Conservation (phyloP, 2,113 vertebrate species). For the Menidia beryllina region DNA sequence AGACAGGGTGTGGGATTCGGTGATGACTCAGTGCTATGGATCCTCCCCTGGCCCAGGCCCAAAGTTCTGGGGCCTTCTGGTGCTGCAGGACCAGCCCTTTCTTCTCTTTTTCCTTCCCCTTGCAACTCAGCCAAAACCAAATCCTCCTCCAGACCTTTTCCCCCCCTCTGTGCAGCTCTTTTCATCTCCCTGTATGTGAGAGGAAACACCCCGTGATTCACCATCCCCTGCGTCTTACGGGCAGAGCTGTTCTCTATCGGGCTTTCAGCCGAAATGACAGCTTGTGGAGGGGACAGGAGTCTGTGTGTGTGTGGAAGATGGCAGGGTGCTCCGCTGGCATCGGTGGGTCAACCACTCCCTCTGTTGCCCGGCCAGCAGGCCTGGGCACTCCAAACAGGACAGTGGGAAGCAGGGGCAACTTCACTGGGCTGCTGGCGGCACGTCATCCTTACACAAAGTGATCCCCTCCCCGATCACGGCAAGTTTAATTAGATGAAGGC, state of each 20-base stretch:
- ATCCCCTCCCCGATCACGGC: slow-evolving; percentile 1
- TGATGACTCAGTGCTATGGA: slow-evolving; percentile 73
- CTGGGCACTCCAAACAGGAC: slow-evolving; percentile 47
- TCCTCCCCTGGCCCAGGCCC: slow-evolving; percentile 62
- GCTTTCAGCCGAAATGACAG: slow-evolving; percentile 33
- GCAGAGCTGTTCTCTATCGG: slow-evolving; percentile 29
- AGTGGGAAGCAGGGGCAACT: slow-evolving; percentile 37
- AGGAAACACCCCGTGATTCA: slow-evolving; percentile 78
- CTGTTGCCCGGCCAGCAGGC: slow-evolving; percentile 55
- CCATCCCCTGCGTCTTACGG: slow-evolving; percentile 32
- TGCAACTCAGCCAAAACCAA: slow-evolving; percentile 16
- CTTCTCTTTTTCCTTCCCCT: slow-evolving; percentile 11
- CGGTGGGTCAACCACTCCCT: slow-evolving; percentile 61
- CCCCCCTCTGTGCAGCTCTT: slow-evolving; percentile 23
- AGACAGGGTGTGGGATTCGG: slow-evolving; percentile 56
- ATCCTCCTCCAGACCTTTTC: slow-evolving; percentile 34
- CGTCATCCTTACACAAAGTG: slow-evolving; percentile 20
- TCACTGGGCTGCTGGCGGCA: slow-evolving; percentile 25
- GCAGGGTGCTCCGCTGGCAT: slow-evolving; percentile 35
- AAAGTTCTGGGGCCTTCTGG: slow-evolving; percentile 34
- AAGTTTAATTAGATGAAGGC: slow-evolving; percentile 3
- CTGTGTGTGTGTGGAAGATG: slow-evolving; percentile 7
- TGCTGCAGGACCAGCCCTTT: slow-evolving; percentile 43
- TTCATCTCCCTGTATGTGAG: slow-evolving; percentile 23
- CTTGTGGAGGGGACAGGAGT: slow-evolving; percentile 40